Conservation (phyloP, 2,113 vertebrate species). For the Centropus bengalensis region DNA sequence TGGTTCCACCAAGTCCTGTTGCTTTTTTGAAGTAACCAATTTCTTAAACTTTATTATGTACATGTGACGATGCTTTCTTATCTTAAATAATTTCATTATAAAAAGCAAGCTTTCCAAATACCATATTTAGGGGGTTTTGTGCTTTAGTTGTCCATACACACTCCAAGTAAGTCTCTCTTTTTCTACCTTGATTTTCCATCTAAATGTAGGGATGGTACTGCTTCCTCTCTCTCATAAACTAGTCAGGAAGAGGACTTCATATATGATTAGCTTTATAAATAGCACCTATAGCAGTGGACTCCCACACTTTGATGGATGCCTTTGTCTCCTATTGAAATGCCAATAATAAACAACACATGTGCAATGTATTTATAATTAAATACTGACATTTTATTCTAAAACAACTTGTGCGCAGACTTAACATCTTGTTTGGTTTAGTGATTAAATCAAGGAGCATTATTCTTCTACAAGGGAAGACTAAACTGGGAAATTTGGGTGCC, state of each 20-base stretch:
- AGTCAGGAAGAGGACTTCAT: constrained; percentile 21
- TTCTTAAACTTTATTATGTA: neutral
- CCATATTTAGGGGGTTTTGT: neutral
- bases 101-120: neutral
- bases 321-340: neutral
- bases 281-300: neutral
- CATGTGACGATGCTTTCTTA: neutral
- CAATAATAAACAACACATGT: neutral
- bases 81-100: neutral
- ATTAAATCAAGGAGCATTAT: neutral
- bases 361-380: neutral
- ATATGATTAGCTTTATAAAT: constrained; percentile 3
- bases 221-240: neutral
- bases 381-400: neutral
- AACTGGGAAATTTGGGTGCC: neutral
- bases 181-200: neutral
- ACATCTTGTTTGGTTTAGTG: neutral
- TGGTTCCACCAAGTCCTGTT: neutral
- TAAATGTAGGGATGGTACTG: neutral
- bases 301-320: neutral
- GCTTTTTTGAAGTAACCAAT: neutral
- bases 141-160: neutral
- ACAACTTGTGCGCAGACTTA: neutral
- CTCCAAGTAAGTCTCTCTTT: neutral
- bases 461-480: neutral